These are phyloP conservation scores for Pseudopipra pipra DNA, from an alignment of 2,113 vertebrate genomes.

Conservation along the genomic window DNA sequence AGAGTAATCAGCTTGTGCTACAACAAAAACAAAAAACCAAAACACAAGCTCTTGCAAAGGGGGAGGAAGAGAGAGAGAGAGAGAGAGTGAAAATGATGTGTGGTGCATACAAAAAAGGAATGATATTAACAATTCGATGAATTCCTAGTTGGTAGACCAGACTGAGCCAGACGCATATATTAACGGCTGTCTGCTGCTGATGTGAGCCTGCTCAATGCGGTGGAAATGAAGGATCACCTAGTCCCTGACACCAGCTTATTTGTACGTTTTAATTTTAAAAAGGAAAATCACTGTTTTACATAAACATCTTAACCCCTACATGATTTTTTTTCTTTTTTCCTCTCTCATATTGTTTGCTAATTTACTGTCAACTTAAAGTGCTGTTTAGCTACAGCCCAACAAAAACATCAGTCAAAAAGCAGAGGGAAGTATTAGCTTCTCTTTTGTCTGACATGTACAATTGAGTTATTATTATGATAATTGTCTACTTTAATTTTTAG, in stretches of 20 bases:
- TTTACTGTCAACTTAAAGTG: constrained; percentile 60
- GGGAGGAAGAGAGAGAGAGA: constrained; percentile 72
- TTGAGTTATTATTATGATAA: constrained; percentile 61
- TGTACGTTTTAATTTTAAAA: constrained; percentile 79
- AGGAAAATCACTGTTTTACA: constrained; percentile 74
- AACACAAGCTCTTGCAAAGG: constrained; percentile 81
- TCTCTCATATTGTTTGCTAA: constrained; percentile 61
- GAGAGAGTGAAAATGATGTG: constrained; percentile 82
- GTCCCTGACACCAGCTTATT: constrained; percentile 77
- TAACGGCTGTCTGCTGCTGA: constrained; percentile 91
- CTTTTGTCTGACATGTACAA: constrained; percentile 64
- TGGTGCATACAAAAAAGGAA: constrained; percentile 91
- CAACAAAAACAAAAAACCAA: constrained; percentile 70
- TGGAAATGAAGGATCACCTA: constrained; percentile 86
- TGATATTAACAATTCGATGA: constrained; percentile 87
- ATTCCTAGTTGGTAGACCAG: constrained; percentile 86
- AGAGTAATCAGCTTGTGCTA: constrained; percentile 84
- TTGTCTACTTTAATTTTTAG: constrained; percentile 61
- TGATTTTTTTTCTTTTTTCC: constrained; percentile 49
- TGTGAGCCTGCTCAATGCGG: constrained; percentile 80
- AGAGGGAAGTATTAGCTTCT: constrained; percentile 49
- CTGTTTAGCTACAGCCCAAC: constrained; percentile 55
- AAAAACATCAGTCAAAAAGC: constrained; percentile 63
- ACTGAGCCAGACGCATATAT: constrained; percentile 97
- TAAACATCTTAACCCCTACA: constrained; percentile 55